phyloP scores from a whole-genome alignment of 2,797 vertebrate species.

The Anas georgica region DNA sequence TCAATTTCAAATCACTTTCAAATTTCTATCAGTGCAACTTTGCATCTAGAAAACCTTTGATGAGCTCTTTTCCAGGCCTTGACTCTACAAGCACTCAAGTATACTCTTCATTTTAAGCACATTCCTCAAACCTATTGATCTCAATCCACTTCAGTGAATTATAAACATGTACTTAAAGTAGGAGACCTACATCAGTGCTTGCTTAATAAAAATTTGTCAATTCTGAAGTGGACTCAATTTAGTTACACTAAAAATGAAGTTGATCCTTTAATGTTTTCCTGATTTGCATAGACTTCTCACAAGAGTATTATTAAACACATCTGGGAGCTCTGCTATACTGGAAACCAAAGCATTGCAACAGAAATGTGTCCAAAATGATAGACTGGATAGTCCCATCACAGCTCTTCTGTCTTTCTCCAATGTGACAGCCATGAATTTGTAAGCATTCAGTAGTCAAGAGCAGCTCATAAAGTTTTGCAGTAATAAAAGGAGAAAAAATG shows the following conservation, averaged over 20 bases:
- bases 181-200: conserved; percentile 36
- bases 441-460: not conserved
- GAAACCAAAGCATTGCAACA: not conserved
- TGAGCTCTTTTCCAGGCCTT: conserved; percentile 40
- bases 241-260: conserved; percentile 41
- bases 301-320: not conserved
- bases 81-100: conserved; percentile 52
- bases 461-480: not conserved
- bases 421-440: not conserved
- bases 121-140: conserved; percentile 65
- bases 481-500: not conserved
- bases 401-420: not conserved
- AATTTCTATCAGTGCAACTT: conserved; percentile 47
- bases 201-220: conserved; percentile 45
- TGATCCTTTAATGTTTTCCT: conserved; percentile 35
- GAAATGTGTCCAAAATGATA: not conserved
- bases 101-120: conserved; percentile 60
- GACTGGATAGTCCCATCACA: not conserved
- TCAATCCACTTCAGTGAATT: conserved; percentile 59
- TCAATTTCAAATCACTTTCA: conserved; percentile 51
- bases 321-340: not conserved
- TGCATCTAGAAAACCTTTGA: conserved; percentile 58
- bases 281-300: conserved; percentile 10
- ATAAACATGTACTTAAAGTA: conserved; percentile 61
- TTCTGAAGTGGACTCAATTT: conserved; percentile 66